Conservation (phyloP, 2,888 invertebrate species). For the Harpalus rufipes region DNA sequence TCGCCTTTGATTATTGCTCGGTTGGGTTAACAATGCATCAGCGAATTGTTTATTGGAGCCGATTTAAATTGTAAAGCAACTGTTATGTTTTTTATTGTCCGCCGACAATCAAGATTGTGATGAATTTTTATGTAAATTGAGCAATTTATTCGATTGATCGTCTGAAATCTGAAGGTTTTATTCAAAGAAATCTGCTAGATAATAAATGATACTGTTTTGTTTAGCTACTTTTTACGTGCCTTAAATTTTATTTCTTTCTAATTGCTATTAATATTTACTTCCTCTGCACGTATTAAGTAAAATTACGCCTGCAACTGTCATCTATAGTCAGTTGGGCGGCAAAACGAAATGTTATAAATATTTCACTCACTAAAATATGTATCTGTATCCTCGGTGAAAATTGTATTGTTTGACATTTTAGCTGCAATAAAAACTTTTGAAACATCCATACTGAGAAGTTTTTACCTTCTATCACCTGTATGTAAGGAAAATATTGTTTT, state of each 20-base stretch:
- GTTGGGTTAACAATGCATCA: conserved; percentile 50
- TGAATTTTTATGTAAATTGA: conserved; percentile 44
- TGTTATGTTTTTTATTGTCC: conserved; percentile 24
- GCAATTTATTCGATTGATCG: conserved; percentile 16
- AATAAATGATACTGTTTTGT: conserved; percentile 7
- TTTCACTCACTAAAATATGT: no score
- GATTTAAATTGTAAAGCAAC: conserved; percentile 46
- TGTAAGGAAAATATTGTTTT: no score
- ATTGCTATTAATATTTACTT: no score
- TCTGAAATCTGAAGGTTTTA: background rate
- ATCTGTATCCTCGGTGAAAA: no score
- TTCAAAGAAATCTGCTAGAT: background rate
- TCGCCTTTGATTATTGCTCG: conserved; percentile 57
- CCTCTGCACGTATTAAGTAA: no score
- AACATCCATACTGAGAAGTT: no score
- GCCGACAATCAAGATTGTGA: conserved; percentile 28
- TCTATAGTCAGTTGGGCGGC: no score
- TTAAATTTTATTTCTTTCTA: background rate
- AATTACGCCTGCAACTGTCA: no score
- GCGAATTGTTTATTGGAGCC: conserved; percentile 40
- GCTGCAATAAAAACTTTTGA: no score
- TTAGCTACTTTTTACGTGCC: background rate
- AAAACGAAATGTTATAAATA: no score
- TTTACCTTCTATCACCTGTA: no score
- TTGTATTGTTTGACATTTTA: no score